phyloP scores from a whole-genome alignment of 2,888 invertebrate genomes.

The Selenia dentaria region DNA sequence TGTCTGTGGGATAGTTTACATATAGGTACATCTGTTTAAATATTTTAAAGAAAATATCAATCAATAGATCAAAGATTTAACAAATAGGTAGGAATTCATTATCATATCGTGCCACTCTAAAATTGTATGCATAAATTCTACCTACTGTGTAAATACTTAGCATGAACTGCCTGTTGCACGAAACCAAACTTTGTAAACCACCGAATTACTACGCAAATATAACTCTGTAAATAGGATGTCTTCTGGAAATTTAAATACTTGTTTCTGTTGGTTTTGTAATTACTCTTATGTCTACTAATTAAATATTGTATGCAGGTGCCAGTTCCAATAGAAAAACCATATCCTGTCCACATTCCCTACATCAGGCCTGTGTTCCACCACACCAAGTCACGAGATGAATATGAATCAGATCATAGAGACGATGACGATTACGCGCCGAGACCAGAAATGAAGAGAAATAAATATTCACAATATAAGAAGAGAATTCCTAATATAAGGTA shows the following conservation, averaged over 20 bases:
- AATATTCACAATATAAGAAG: constrained; percentile 47
- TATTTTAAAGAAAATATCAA: too few species aligned
- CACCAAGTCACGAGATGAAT: constrained; percentile 61
- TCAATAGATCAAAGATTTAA: too few species aligned
- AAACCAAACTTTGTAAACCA: constrained; percentile 8
- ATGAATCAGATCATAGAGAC: constrained; percentile 46
- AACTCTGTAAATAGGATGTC: neutral
- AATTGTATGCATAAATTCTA: too few species aligned
- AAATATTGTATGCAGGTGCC: constrained; percentile 70
- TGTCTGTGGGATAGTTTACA: too few species aligned
- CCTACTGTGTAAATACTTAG: constrained; percentile 35
- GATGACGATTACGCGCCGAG: constrained; percentile 65
- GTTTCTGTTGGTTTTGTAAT: too few species aligned
- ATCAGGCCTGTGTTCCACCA: constrained; percentile 83
- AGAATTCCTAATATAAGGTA: constrained; percentile 67
- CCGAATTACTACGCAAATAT: neutral
- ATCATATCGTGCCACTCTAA: too few species aligned
- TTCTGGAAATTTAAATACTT: neutral
- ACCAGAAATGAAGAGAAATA: constrained; percentile 54
- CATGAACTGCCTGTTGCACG: constrained; percentile 32
- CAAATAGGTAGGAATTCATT: too few species aligned
- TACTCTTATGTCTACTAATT: constrained; percentile 1
- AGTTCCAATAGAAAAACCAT: constrained; percentile 90
- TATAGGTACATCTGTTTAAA: too few species aligned
- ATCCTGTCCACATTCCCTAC: constrained; percentile 89